These are phyloP conservation scores for Piprites chloris DNA, from an alignment of 2,113 vertebrate genomes.

Conservation along the genomic window DNA sequence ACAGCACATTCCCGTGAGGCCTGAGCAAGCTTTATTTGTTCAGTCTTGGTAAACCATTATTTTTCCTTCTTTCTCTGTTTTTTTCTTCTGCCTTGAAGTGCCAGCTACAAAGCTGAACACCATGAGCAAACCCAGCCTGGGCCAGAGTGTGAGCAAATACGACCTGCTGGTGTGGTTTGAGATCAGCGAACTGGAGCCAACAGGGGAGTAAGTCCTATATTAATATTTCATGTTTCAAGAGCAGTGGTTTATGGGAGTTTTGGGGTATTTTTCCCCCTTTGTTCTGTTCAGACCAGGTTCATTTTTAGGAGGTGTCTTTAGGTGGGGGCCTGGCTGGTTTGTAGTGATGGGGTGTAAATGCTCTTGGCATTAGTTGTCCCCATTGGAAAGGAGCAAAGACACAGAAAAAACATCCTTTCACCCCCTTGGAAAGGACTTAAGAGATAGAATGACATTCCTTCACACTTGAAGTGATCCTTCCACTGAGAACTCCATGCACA, in stretches of 20 bases:
- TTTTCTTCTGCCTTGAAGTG: conserved; percentile 71
- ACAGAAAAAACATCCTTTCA: background rate
- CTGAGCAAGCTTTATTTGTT: background rate
- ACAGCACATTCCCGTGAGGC: background rate
- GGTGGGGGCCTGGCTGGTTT: background rate
- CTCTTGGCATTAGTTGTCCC: background rate
- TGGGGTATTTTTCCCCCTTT: background rate
- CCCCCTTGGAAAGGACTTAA: background rate
- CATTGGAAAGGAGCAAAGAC: background rate
- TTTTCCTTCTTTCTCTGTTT: background rate
- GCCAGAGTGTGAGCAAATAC: conserved; percentile 97
- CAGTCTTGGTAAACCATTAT: background rate
- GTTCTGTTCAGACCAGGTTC: background rate
- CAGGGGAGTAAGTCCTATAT: conserved; percentile 90
- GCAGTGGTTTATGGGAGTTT: background rate
- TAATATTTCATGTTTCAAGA: background rate
- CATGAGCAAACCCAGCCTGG: conserved; percentile 92
- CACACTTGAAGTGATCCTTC: background rate
- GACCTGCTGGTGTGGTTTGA: conserved; percentile 98
- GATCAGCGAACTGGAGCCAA: conserved; percentile 98
- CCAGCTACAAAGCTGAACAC: conserved; percentile 95
- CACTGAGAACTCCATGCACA: background rate
- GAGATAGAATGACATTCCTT: background rate
- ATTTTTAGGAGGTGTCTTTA: background rate
- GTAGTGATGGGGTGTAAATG: background rate